Percentiles rank a stretch among this genome's conserved stretches.
Evolutionary conservation across 2,797 vertebrate species (phyloP).

Genomic region (Mastacembelus armatus): DNA sequence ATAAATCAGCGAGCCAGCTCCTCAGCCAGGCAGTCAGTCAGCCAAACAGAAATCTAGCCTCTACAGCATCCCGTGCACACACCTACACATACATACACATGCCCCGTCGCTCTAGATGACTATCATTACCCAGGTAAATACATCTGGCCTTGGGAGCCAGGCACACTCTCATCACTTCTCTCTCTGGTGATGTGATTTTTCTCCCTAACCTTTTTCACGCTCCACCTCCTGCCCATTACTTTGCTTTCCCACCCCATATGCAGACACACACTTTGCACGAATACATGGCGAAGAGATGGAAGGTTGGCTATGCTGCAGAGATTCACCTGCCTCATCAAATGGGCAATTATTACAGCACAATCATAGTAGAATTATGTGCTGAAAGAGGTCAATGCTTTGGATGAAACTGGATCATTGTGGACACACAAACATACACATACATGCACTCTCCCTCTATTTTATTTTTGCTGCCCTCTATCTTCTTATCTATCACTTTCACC

Average conservation of each 20-base stretch:
- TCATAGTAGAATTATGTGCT: conserved; percentile 64
- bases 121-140: conserved; percentile 82
- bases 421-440: background rate
- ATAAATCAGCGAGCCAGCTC: conserved; percentile 53
- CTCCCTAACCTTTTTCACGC: conserved; percentile 74
- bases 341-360: conserved; percentile 69
- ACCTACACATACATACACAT: conserved; percentile 38
- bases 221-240: conserved; percentile 71
- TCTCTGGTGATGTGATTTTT: conserved; percentile 74
- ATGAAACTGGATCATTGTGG: conserved; percentile 34
- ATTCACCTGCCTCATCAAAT: conserved; percentile 67
- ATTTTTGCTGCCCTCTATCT: background rate
- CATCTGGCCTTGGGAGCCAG: conserved; percentile 80
- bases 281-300: conserved; percentile 21
- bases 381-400: conserved; percentile 53
- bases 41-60: conserved; percentile 71
- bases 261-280: conserved; percentile 53
- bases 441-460: background rate
- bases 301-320: conserved; percentile 36
- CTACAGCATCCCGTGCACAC: conserved; percentile 34
- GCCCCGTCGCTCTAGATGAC: conserved; percentile 75
- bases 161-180: conserved; percentile 61
- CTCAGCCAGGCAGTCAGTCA: conserved; percentile 49
- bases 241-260: conserved; percentile 43
- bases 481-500: conserved; percentile 28